A percentile compares a stretch with the other conserved stretches of the same genome.
Evolutionary conservation across 2,888 invertebrate species (phyloP).

Genomic region (Amphipoea lucens): DNA sequence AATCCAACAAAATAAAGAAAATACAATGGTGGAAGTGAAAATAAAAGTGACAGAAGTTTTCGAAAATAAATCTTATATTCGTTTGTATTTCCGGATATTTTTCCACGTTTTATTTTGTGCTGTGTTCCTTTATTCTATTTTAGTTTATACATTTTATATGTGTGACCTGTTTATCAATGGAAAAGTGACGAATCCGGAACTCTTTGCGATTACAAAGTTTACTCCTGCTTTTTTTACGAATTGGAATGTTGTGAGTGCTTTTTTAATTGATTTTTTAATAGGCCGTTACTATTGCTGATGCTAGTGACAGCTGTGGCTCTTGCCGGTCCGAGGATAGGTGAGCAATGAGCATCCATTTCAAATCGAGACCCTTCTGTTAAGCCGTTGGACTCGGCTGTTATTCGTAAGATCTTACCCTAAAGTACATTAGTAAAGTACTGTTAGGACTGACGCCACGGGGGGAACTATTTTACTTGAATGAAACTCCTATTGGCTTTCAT

Average conservation of each 20-base stretch:
- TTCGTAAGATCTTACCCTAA: not conserved
- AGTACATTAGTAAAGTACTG: too few species aligned
- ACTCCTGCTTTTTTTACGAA: not conserved
- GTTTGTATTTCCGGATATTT: constrained; percentile 27
- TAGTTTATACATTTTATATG: fast-evolving
- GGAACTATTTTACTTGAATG: too few species aligned
- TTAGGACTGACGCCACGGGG: too few species aligned
- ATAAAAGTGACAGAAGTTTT: constrained; percentile 6
- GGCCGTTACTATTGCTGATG: not conserved
- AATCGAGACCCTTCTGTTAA: not conserved
- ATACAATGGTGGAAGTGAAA: constrained; percentile 26
- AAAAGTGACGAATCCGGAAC: not conserved
- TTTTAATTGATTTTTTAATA: not conserved
- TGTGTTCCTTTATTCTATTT: fast-evolving
- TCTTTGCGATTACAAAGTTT: fast-evolving
- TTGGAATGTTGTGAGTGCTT: constrained; percentile 36
- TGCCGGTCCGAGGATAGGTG: not conserved
- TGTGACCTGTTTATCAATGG: fast-evolving
- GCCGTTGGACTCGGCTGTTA: not conserved
- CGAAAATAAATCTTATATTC: not conserved
- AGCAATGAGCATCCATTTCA: not conserved
- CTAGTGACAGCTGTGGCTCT: too few species aligned
- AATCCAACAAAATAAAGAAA: not conserved
- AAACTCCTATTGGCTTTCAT: too few species aligned
- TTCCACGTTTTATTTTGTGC: constrained; percentile 8